A percentile compares a stretch with the other conserved stretches of the same genome.
phyloP scores from a whole-genome alignment of 2,113 vertebrate species.

The Lophius piscatorius region DNA sequence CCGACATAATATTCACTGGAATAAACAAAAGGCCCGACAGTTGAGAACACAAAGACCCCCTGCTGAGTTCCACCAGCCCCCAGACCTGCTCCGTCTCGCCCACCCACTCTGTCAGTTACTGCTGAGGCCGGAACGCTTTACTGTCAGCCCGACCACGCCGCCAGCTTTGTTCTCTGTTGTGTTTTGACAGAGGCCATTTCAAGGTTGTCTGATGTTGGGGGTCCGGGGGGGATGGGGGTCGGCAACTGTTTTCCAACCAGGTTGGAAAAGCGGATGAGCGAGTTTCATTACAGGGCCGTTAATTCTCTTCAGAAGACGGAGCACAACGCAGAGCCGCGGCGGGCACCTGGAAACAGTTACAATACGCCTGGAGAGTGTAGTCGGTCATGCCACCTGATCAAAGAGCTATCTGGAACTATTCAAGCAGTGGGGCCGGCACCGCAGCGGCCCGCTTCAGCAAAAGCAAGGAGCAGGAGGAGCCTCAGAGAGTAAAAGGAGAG shows the following conservation, averaged over 20 bases:
- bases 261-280: conserved; percentile 59
- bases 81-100: conserved; percentile 30
- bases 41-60: conserved; percentile 61
- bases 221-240: conserved; percentile 36
- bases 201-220: conserved; percentile 19
- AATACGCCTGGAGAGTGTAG: conserved; percentile 52
- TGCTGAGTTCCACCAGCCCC: neutral
- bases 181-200: conserved; percentile 51
- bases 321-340: conserved; percentile 46
- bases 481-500: neutral
- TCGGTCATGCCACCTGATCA: conserved; percentile 69
- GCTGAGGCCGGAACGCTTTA: conserved; percentile 48
- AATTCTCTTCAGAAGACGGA: conserved; percentile 51
- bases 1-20: neutral
- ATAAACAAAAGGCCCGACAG: conserved; percentile 51
- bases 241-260: conserved; percentile 48
- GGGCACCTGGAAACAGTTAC: conserved; percentile 75
- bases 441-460: conserved; percentile 21
- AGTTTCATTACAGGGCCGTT: conserved; percentile 57
- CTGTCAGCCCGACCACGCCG: conserved; percentile 27
- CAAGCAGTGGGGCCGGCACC: conserved; percentile 42
- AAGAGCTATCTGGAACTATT: conserved; percentile 55
- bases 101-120: conserved; percentile 64
- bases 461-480: conserved; percentile 2
- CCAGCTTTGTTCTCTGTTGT: conserved; percentile 38